Conservation (phyloP, 2,888 invertebrate genomes). For the Cataglyphis rosenhaueri region DNA sequence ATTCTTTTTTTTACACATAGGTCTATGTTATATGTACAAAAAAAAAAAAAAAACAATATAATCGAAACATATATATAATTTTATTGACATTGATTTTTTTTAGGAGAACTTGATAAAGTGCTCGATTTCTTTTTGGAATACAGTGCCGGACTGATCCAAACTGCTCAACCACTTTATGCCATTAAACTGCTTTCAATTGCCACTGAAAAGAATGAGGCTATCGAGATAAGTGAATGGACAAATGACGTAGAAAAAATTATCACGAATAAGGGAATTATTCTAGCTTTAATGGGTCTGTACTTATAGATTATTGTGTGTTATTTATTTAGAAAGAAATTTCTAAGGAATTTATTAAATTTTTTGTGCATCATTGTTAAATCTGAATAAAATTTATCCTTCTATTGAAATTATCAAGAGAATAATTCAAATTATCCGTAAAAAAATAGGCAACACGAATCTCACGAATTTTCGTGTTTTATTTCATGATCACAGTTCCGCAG, state of each 20-base stretch:
- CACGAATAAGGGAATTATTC: conserved; percentile 6
- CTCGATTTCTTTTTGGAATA: conserved; percentile 82
- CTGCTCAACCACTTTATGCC: conserved; percentile 79
- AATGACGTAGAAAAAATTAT: background rate
- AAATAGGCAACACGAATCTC: background rate
- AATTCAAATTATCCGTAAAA: background rate
- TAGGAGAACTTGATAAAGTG: conserved; percentile 67
- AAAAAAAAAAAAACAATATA: background rate
- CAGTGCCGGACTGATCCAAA: conserved; percentile 78
- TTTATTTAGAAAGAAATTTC: background rate
- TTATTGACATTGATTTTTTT: background rate
- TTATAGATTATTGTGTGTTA: background rate
- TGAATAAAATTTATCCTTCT: background rate
- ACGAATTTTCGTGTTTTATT: background rate
- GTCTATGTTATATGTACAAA: background rate
- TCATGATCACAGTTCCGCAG: background rate
- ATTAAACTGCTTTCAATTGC: conserved; percentile 76
- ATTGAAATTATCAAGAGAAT: background rate
- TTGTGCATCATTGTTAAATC: background rate
- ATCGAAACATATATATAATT: background rate
- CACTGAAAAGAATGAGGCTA: conserved; percentile 66
- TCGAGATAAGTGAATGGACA: background rate
- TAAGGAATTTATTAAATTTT: background rate
- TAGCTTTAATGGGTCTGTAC: conserved; percentile 58
- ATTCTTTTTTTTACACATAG: background rate